Percentiles rank a stretch among this genome's conserved stretches.
These are phyloP conservation scores for Plestiodon gilberti DNA, from an alignment of 2,113 vertebrate species.

Conservation along the genomic window DNA sequence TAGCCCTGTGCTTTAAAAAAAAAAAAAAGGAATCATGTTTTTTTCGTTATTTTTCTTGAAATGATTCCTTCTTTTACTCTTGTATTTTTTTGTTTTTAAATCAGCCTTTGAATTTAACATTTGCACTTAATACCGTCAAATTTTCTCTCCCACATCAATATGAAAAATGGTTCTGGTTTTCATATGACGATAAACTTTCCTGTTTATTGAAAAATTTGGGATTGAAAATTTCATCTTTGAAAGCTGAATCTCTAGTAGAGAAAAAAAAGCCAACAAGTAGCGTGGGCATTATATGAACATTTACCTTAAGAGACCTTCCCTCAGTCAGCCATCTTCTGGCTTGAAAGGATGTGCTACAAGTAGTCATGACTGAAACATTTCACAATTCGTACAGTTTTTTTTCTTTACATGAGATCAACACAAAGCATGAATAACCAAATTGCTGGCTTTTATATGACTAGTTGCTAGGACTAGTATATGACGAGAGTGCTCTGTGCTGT, in stretches of 20 bases:
- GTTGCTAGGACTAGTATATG: too few relatives aligned
- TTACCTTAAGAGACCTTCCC: constrained; percentile 48
- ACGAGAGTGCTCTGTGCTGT: constrained; percentile 9
- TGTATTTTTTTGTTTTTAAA: constrained; percentile 45
- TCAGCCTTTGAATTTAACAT: constrained; percentile 78
- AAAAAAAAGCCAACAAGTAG: constrained; percentile 17
- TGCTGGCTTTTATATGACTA: constrained; percentile 4
- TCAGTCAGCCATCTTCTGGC: constrained; percentile 64
- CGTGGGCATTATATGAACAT: constrained; percentile 70
- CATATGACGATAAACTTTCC: neutral
- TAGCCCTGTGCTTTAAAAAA: neutral
- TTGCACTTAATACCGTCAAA: constrained; percentile 71
- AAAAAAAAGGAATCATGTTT: constrained; percentile 66
- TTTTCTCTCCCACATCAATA: constrained; percentile 71
- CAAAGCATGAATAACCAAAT: constrained; percentile 40
- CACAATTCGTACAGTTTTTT: constrained; percentile 13
- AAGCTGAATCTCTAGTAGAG: constrained; percentile 33
- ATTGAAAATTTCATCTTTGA: constrained; percentile 67
- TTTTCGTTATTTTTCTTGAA: constrained; percentile 18
- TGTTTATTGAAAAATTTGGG: constrained; percentile 38
- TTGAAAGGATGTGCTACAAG: constrained; percentile 16
- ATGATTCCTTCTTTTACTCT: constrained; percentile 53
- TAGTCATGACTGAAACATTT: constrained; percentile 44
- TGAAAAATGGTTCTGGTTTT: constrained; percentile 23
- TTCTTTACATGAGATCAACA: constrained; percentile 27